A percentile compares a stretch with the other conserved stretches of the same genome.
These are phyloP conservation scores for Pontoporia blainvillei DNA, from an alignment of 2,113 vertebrate species.

Conservation along the genomic window DNA sequence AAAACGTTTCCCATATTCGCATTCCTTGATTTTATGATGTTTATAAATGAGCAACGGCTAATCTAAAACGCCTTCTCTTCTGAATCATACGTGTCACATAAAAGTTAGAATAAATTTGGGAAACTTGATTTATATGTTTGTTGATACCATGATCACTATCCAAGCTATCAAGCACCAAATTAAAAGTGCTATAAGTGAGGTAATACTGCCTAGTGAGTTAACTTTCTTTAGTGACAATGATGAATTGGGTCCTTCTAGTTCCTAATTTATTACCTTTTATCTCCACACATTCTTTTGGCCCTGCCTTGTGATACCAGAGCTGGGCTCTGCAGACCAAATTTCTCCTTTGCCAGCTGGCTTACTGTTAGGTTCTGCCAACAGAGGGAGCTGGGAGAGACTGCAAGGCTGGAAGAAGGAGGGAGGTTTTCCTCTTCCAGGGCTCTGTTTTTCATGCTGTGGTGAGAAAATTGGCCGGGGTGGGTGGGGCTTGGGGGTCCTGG, in stretches of 20 bases:
- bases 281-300: background rate
- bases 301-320: background rate
- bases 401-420: background rate
- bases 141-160: background rate
- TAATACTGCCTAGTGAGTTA: background rate
- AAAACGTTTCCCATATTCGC: background rate
- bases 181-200: background rate
- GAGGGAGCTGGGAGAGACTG: background rate
- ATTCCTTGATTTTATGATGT: background rate
- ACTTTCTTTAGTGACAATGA: background rate
- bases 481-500: too few species aligned
- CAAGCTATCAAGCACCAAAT: background rate
- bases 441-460: background rate
- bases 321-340: background rate
- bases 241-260: background rate
- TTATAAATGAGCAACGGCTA: background rate
- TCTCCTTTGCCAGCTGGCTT: background rate
- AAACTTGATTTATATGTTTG: background rate
- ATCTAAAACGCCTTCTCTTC: background rate
- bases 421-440: background rate
- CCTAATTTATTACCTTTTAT: background rate
- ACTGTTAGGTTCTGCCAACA: background rate
- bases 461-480: background rate
- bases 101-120: background rate
- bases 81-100: background rate